Evolutionary conservation across 2,888 invertebrate genomes (phyloP), one percentile per base, ranked within the genome.

Genomic region (Acronicta aceris): DNA sequence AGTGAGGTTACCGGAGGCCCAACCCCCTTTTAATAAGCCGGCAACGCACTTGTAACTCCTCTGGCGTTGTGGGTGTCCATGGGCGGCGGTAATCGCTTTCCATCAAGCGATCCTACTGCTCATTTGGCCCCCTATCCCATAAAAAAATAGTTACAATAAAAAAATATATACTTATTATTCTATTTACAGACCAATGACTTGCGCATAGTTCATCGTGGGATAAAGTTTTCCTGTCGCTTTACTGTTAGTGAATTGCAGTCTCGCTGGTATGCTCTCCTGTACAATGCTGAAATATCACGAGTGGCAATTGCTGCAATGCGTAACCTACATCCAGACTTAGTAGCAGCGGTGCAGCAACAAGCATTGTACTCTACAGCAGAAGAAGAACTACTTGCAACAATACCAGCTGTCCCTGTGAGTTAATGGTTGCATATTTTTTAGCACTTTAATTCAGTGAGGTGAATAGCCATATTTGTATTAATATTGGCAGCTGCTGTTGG

Each of bases 201-300:
- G 59, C 95, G 97, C 43, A 96, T 96, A 83, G 97, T 99, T 0
- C 98, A 99, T 86, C 95, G 98, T 68, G 98, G 98, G 6, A 97
- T 98, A 0, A 99, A 98, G 85, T 99, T 99, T 92, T 98, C 99
- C 0, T 99, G 99, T 84, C 97, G 98, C 61, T 99, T 99, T 88
- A 98, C 98, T 0, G 94, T 98, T 25, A 97, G 97, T 82, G 99
- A 99, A 86, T 96, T 99, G 54, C 98, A 99, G 84, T 98, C 98
- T 57, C 96, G 99, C 51, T 99, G 99, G 99, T 99, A 98, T 89
- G 98, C 98, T 0, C 89, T 99, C 57, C 95, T 99, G 21, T 99
- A 99, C 88, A 99, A 99, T 90, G 97, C 98, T n/a, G 96, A 98
- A 47, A 97, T 99, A 49, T 99, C 99, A 5, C 95, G 98, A 69